Evolutionary conservation across 1,140 invertebrate species (phyloP), one percentile per base, ranked within the genome.

Genomic region (Phortica variegata): DNA sequence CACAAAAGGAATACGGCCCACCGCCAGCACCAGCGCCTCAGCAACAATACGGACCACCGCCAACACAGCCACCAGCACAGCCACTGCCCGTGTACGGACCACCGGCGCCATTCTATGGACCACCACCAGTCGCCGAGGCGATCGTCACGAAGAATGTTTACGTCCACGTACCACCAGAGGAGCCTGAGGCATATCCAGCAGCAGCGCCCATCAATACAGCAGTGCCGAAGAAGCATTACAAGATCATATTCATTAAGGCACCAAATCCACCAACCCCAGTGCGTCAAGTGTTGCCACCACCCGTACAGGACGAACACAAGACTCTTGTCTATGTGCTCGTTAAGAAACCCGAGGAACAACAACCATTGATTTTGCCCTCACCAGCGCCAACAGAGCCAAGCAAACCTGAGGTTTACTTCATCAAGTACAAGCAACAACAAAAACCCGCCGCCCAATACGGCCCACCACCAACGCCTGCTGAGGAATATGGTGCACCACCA

Each of bases 231-330:
- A 90, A 90, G 60, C 87, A 91, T 77, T 90, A 90, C 79, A 89
- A 90, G 75, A 91, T 91, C 62, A 90, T 92, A 68, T 90, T 90
- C 83, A 90, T 91, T 73, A 90, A 90, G 80, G 87, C 89, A 20
- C 88, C 89, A 26, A 84, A 85, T 47, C 82, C 86, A 56, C 85
- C 87, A 44, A 83, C 86, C 13, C 72, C 73, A n/a, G 86, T 87
- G 54, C 80, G 79, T 46, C 81, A 87, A 52, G 65, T 72, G 20
- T 23, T 74, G 33, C 73, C 74, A 1, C 68, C 68, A 1, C 66
- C 70, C 7, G 81, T 84, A 21, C 84, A 87, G 66, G 86, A 87
- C 73, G 87, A 89, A 75, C 86, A 90, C 77, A 91, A 90, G 79
- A 91, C 89, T 33, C 80, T 90, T 53, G 89, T 91, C 77, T 91